These are phyloP conservation scores for Hestina assimilis DNA, from an alignment of 1,140 invertebrate species.

Conservation along the genomic window DNA sequence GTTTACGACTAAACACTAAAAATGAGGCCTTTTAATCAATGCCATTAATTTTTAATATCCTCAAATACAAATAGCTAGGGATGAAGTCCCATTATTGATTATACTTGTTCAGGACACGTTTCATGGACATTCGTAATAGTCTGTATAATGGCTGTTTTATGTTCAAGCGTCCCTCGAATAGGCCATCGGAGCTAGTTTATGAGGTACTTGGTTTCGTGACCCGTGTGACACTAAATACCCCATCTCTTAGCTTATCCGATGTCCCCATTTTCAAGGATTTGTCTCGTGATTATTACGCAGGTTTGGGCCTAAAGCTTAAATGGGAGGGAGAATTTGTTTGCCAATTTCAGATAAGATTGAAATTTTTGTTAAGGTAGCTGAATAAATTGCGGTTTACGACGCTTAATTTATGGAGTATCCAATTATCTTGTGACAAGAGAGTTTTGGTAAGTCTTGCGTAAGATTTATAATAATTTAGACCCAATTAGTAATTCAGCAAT, in stretches of 20 bases:
- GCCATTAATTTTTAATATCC: not conserved
- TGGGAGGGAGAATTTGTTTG: not conserved
- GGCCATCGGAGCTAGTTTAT: constrained; percentile 19
- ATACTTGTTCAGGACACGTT: constrained; percentile 10
- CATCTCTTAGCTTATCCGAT: not conserved
- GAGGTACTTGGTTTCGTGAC: constrained; percentile 11
- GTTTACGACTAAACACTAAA: no score
- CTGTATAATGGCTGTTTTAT: constrained; percentile 28
- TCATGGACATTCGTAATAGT: constrained; percentile 6
- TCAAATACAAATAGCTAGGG: not conserved
- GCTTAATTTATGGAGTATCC: no score
- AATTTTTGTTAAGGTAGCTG: no score
- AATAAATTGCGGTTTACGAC: no score
- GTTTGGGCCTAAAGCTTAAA: not conserved
- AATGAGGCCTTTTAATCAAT: not conserved
- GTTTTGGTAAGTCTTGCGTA: no score
- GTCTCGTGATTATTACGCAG: not conserved
- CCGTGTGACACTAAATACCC: constrained; percentile 1
- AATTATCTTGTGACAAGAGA: no score
- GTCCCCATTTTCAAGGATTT: not conserved
- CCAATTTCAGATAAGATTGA: constrained; percentile 10
- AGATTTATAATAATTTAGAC: no score
- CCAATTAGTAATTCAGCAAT: no score
- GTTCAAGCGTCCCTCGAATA: constrained; percentile 12
- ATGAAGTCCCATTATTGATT: constrained; percentile 24